These are phyloP conservation scores for Crotophaga sulcirostris DNA, from an alignment of 2,113 vertebrate species.

Conservation along the genomic window DNA sequence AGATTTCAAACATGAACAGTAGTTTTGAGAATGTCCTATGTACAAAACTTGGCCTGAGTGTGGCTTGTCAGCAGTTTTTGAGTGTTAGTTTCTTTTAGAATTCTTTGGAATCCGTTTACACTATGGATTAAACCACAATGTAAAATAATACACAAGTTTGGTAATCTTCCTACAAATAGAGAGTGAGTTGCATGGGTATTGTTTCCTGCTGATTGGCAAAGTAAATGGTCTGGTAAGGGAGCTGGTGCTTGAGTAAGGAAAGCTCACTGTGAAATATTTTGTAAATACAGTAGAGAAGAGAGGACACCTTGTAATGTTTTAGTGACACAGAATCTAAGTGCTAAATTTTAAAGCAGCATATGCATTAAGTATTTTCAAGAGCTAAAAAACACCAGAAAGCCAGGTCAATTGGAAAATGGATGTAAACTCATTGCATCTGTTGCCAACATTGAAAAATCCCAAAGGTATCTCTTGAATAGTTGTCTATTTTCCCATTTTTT, in stretches of 20 bases:
- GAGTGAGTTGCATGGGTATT: background rate
- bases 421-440: background rate
- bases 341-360: background rate
- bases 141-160: background rate
- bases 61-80: slow-evolving; percentile 14
- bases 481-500: slow-evolving; percentile 48
- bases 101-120: background rate
- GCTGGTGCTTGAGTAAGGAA: background rate
- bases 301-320: background rate
- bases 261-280: background rate
- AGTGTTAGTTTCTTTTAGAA: background rate
- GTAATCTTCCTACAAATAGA: background rate
- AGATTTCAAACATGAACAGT: background rate
- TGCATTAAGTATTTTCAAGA: background rate
- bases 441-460: background rate
- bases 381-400: background rate
- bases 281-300: background rate
- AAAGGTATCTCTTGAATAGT: background rate
- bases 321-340: background rate
- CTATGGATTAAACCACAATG: background rate
- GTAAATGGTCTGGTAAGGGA: background rate
- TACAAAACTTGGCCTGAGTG: background rate
- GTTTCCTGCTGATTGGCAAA: background rate
- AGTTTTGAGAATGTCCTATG: background rate
- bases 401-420: background rate